phyloP scores from a whole-genome alignment of 23 tunicate genomes.

The Halocynthia roretzi region DNA sequence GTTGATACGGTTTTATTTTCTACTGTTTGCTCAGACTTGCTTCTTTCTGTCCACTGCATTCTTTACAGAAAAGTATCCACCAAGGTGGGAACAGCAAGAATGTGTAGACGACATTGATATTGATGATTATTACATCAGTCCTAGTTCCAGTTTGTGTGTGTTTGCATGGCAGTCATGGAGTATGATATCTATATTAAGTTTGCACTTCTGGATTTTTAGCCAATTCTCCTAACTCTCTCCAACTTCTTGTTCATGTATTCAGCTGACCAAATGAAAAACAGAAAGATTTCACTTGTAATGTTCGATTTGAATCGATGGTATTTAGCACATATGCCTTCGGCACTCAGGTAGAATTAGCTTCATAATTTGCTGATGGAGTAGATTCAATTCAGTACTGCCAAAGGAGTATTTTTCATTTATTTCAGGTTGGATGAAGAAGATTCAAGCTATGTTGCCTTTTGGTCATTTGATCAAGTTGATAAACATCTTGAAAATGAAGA shows the following conservation, averaged over 20 bases:
- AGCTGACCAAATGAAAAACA: background rate
- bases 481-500: background rate
- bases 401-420: background rate
- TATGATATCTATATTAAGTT: background rate
- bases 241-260: conserved; percentile 8
- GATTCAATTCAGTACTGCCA: background rate
- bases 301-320: conserved; percentile 92
- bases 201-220: background rate
- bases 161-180: conserved; percentile 44
- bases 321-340: conserved; percentile 78
- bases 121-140: conserved; percentile 52
- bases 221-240: background rate
- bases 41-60: background rate
- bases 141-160: conserved; percentile 47
- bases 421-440: conserved; percentile 63
- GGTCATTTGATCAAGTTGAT: conserved; percentile 9
- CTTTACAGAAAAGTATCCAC: conserved; percentile 39
- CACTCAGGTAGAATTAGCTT: conserved; percentile 44
- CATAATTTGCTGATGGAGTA: background rate
- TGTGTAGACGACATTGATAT: background rate
- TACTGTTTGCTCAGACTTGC: background rate
- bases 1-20: background rate
- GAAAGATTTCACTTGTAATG: conserved; percentile 13
- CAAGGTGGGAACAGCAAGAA: conserved; percentile 1
- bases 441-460: conserved; percentile 21